These are phyloP conservation scores for Endotricha flammealis DNA, from an alignment of 2,888 invertebrate genomes.

Conservation along the genomic window DNA sequence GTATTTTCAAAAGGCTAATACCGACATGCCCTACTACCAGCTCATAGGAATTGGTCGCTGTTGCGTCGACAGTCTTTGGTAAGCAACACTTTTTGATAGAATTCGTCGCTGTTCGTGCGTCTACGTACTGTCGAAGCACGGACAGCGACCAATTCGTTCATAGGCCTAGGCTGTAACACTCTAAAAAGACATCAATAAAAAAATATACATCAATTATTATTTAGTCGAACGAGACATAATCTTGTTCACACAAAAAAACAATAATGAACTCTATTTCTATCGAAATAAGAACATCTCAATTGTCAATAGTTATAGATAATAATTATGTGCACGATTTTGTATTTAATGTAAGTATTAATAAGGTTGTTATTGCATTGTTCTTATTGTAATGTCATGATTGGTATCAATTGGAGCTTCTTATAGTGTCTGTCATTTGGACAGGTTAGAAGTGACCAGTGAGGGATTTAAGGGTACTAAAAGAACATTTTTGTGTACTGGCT, in stretches of 20 bases:
- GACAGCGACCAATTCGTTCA: no score
- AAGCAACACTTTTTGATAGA: no score
- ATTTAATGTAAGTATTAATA: background rate
- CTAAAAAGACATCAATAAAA: no score
- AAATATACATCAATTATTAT: no score
- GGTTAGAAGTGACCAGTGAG: slow-evolving; percentile 4
- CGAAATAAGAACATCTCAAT: background rate
- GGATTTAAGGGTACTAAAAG: slow-evolving; percentile 1
- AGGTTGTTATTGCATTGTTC: background rate
- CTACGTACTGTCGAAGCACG: no score
- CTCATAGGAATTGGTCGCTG: no score
- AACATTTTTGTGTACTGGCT: background rate
- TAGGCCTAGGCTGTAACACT: no score
- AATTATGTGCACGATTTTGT: background rate
- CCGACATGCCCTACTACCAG: no score
- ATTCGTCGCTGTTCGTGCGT: no score
- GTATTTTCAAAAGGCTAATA: no score
- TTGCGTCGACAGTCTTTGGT: no score
- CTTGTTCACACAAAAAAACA: background rate
- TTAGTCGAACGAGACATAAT: no score
- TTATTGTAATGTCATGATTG: background rate
- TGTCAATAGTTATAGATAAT: background rate
- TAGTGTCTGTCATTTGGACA: slow-evolving; percentile 3
- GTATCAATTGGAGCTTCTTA: slow-evolving; percentile 7
- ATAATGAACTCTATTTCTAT: background rate